Percentiles rank a stretch among this genome's conserved stretches.
These are phyloP conservation scores for Sphinx pinastri DNA, from an alignment of 2,888 invertebrate genomes.

Conservation along the genomic window DNA sequence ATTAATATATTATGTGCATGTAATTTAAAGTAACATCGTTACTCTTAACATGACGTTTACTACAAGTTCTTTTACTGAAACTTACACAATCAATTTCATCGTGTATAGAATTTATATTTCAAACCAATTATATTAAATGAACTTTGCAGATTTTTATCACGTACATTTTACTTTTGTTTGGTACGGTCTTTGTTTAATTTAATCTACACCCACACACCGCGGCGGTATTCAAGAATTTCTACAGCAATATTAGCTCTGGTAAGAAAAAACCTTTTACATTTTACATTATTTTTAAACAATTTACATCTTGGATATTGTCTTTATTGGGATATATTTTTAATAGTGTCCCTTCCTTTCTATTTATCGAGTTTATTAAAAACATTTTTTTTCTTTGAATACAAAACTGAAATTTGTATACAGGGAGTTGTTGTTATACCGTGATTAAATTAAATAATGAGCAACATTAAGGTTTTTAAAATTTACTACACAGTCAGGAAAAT, in stretches of 20 bases:
- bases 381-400: too few species aligned
- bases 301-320: not conserved
- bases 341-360: too few species aligned
- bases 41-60: not conserved
- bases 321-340: too few species aligned
- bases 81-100: not conserved
- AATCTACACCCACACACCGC: not conserved
- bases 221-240: too few species aligned
- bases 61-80: not conserved
- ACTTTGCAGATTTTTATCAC: slow-evolving; percentile 16
- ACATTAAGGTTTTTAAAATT: too few species aligned
- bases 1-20: not conserved
- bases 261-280: not conserved
- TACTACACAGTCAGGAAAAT: too few species aligned
- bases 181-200: slow-evolving; percentile 14
- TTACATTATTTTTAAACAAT: not conserved
- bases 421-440: too few species aligned
- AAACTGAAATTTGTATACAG: too few species aligned
- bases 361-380: too few species aligned
- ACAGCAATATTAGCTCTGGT: not conserved
- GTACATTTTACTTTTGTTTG: not conserved
- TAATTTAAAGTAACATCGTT: not conserved
- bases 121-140: not conserved
- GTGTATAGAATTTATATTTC: slow-evolving; percentile 4
- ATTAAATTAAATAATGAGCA: too few species aligned